Percentiles rank a stretch among this genome's conserved stretches.
Evolutionary conservation across 2,113 vertebrate species (phyloP).

Genomic region (Serilophus lunatus): DNA sequence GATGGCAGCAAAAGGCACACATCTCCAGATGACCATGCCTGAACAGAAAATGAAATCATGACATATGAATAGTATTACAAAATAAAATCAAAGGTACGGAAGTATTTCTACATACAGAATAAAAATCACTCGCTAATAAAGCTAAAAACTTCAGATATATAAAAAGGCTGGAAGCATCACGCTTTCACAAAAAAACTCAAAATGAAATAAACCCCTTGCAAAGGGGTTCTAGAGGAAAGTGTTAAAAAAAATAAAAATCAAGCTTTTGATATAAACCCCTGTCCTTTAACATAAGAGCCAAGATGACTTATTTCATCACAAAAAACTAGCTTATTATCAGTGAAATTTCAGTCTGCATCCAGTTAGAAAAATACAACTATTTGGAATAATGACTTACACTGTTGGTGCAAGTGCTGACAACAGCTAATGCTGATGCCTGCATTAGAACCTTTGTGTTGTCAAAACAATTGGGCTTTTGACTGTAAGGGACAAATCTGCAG

Average conservation of each 20-base stretch:
- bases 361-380: neutral
- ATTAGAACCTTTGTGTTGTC: neutral
- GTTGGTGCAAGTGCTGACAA: neutral
- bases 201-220: neutral
- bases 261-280: neutral
- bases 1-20: neutral
- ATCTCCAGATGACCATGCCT: neutral
- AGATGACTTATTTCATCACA: neutral
- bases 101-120: neutral
- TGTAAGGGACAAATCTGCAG: neutral
- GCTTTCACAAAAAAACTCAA: neutral
- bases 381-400: neutral
- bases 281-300: neutral
- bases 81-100: neutral
- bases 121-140: neutral
- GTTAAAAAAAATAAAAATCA: neutral
- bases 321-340: neutral
- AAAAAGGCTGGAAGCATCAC: neutral
- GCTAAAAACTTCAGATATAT: neutral
- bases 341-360: neutral
- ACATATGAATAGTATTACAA: neutral
- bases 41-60: neutral
- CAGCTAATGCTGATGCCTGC: neutral
- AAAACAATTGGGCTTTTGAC: neutral
- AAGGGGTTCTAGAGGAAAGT: neutral